These are phyloP conservation scores for Lochmaea capreae DNA, from an alignment of 2,888 invertebrate species.

Conservation along the genomic window DNA sequence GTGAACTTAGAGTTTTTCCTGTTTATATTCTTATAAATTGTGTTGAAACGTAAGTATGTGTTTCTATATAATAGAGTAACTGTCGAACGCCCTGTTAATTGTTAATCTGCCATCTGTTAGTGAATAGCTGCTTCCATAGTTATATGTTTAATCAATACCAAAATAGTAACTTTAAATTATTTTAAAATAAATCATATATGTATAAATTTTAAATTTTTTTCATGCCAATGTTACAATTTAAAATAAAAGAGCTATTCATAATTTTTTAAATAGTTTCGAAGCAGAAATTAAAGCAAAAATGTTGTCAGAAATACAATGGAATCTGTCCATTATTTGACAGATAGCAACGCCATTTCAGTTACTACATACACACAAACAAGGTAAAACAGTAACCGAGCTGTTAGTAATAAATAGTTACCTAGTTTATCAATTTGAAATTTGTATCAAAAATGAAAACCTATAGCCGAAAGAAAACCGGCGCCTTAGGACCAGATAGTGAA, in stretches of 20 bases:
- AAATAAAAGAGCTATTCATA: background rate
- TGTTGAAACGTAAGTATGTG: too few relatives aligned
- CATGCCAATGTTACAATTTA: background rate
- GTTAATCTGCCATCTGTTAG: background rate
- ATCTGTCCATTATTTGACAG: background rate
- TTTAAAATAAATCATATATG: background rate
- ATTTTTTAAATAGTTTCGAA: background rate
- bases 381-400: constrained; percentile 30
- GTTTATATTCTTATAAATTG: too few relatives aligned
- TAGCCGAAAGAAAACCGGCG: constrained; percentile 67
- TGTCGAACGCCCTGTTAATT: background rate
- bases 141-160: background rate
- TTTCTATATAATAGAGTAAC: too few relatives aligned
- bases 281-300: background rate
- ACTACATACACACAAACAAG: background rate
- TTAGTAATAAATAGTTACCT: constrained; percentile 52
- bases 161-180: background rate
- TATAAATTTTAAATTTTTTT: background rate
- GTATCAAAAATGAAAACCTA: constrained; percentile 69
- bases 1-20: too few relatives aligned
- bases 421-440: constrained; percentile 52
- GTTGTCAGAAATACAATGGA: background rate
- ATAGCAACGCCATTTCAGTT: constrained; percentile 27
- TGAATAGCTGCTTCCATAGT: background rate
- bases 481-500: constrained; percentile 66